Conservation (phyloP, 2,888 invertebrate species). For the Choristoneura rosaceana region DNA sequence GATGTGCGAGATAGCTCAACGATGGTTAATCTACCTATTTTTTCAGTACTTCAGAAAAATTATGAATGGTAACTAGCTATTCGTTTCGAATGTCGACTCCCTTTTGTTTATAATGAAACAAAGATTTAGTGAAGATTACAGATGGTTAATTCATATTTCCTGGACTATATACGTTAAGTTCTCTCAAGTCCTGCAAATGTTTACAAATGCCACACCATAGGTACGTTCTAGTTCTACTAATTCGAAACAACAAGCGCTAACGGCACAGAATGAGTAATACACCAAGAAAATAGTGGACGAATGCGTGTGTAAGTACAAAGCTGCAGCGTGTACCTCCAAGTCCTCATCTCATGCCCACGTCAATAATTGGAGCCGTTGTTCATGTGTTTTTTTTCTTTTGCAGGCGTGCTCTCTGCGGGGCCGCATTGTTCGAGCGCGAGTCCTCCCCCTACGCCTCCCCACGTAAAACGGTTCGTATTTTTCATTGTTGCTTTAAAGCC, state of each 20-base stretch:
- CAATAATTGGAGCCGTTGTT: slow-evolving; percentile 84
- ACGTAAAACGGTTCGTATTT: slow-evolving; percentile 84
- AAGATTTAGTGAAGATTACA: too few species aligned
- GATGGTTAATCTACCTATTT: too few species aligned
- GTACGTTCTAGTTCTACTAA: neutral
- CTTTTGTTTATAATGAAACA: too few species aligned
- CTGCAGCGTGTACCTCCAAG: slow-evolving; percentile 56
- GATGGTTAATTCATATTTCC: too few species aligned
- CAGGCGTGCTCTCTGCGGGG: slow-evolving; percentile 76
- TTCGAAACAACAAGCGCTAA: neutral
- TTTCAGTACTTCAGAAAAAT: too few species aligned
- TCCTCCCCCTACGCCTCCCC: slow-evolving; percentile 58
- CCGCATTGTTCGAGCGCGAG: slow-evolving; percentile 75
- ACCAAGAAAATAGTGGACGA: slow-evolving; percentile 9
- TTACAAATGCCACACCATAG: neutral
- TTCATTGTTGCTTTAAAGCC: slow-evolving; percentile 84
- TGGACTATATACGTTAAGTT: too few species aligned
- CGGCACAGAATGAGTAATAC: neutral
- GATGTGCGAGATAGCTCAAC: too few species aligned
- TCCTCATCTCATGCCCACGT: slow-evolving; percentile 77
- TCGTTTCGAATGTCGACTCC: too few species aligned
- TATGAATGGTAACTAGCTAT: too few species aligned
- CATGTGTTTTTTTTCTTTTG: slow-evolving; percentile 77
- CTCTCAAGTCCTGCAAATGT: too few species aligned
- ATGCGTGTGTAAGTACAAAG: slow-evolving; percentile 32